Conservation (phyloP, 2,797 vertebrate species). For the Chaetophractus vellerosus region DNA sequence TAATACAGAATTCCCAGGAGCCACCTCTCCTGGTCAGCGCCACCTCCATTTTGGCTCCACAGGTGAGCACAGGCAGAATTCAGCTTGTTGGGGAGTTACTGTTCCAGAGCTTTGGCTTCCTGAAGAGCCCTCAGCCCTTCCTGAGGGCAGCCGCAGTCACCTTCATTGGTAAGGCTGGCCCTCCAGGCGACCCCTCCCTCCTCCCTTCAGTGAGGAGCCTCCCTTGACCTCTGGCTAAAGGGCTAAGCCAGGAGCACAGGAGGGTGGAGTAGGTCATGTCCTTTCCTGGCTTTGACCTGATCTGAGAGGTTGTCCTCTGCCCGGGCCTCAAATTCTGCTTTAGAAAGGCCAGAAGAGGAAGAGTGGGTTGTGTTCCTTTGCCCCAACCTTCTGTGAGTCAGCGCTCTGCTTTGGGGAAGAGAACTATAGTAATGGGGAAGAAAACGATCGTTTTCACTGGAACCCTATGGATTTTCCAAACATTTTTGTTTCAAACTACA, state of each 20-base stretch:
- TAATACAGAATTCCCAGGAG: too few species aligned
- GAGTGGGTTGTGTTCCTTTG: neutral
- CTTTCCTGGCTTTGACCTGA: neutral
- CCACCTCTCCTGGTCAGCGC: neutral
- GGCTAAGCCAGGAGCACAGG: neutral
- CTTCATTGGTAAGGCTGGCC: slow-evolving; percentile 36
- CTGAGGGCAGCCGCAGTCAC: slow-evolving; percentile 27
- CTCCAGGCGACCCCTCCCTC: neutral
- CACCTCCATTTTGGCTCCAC: neutral
- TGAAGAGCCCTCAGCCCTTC: slow-evolving; percentile 12
- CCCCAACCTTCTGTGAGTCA: neutral
- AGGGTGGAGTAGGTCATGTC: neutral
- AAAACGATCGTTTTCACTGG: neutral
- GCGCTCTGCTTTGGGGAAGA: neutral
- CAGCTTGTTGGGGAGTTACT: slow-evolving; percentile 42
- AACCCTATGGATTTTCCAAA: neutral
- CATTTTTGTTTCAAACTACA: neutral
- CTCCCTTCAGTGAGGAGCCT: too few species aligned
- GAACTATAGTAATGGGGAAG: neutral
- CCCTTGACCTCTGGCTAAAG: neutral
- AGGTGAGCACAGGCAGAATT: neutral
- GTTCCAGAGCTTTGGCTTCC: slow-evolving; percentile 52
- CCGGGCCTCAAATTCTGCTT: neutral
- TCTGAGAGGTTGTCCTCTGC: neutral
- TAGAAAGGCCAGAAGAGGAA: neutral